These are phyloP conservation scores for Psittacus erithacus DNA, from an alignment of 2,113 vertebrate species.

Conservation along the genomic window DNA sequence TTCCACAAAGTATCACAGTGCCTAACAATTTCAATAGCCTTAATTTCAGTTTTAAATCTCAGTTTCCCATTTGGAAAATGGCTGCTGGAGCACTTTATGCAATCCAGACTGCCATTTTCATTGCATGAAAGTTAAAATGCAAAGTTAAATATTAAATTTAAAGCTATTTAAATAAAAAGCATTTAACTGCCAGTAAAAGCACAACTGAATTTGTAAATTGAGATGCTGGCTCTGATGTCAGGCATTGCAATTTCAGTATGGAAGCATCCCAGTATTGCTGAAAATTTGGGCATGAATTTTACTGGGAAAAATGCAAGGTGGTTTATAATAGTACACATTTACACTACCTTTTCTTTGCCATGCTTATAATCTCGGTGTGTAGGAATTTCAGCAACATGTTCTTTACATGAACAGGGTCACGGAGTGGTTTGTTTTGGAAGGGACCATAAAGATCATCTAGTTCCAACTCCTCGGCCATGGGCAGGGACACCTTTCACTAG, in stretches of 20 bases:
- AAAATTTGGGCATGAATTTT: not conserved
- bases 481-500: not conserved
- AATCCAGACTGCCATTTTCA: not conserved
- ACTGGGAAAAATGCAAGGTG: not conserved
- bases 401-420: not conserved
- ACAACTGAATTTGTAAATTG: not conserved
- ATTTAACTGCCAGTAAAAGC: not conserved
- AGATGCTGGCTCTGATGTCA: not conserved
- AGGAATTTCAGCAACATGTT: not conserved
- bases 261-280: too few species aligned
- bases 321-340: accelerated
- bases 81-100: not conserved
- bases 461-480: not conserved
- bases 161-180: not conserved
- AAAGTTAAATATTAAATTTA: not conserved
- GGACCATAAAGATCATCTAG: not conserved
- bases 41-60: not conserved
- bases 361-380: accelerated
- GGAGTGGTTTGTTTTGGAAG: not conserved
- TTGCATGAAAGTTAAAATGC: not conserved
- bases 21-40: not conserved
- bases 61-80: not conserved
- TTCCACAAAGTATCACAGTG: not conserved
- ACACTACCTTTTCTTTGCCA: accelerated
- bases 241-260: not conserved